Percentiles rank a stretch among this genome's conserved stretches.
Evolutionary conservation across 2,113 vertebrate species (phyloP).

Genomic region (Ciconia maguari): DNA sequence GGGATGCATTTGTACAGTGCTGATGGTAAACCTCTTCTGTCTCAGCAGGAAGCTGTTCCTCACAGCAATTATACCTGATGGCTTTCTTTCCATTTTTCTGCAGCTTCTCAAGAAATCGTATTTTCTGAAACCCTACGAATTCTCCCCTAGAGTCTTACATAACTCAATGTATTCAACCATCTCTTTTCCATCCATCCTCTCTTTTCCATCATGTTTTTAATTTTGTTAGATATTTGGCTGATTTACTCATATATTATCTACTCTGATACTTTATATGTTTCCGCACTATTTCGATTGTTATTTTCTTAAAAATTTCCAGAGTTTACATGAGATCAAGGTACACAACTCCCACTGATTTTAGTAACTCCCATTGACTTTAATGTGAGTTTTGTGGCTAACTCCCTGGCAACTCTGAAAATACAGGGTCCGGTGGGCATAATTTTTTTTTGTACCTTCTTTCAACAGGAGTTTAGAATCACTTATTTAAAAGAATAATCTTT

Average conservation of each 20-base stretch:
- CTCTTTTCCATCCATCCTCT: conserved; percentile 33
- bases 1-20: conserved; percentile 56
- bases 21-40: conserved; percentile 65
- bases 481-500: not conserved
- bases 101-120: conserved; percentile 72
- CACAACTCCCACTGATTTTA: not conserved
- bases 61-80: conserved; percentile 70
- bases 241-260: conserved; percentile 60
- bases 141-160: conserved; percentile 52
- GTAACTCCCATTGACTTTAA: not conserved
- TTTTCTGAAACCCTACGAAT: conserved; percentile 69
- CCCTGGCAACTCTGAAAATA: not conserved
- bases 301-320: not conserved
- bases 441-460: not conserved
- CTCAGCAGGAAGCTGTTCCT: conserved; percentile 72
- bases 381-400: not conserved
- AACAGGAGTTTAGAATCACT: not conserved
- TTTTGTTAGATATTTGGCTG: conserved; percentile 57
- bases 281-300: not conserved
- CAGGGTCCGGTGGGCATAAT: not conserved
- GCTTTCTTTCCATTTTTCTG: conserved; percentile 71
- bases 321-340: not conserved
- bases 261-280: conserved; percentile 37
- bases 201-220: conserved; percentile 20
- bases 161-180: conserved; percentile 49